Percentiles rank a stretch among this genome's conserved stretches.
Evolutionary conservation across 2,888 invertebrate species (phyloP).

Genomic region (Megalurothrips usitatus): DNA sequence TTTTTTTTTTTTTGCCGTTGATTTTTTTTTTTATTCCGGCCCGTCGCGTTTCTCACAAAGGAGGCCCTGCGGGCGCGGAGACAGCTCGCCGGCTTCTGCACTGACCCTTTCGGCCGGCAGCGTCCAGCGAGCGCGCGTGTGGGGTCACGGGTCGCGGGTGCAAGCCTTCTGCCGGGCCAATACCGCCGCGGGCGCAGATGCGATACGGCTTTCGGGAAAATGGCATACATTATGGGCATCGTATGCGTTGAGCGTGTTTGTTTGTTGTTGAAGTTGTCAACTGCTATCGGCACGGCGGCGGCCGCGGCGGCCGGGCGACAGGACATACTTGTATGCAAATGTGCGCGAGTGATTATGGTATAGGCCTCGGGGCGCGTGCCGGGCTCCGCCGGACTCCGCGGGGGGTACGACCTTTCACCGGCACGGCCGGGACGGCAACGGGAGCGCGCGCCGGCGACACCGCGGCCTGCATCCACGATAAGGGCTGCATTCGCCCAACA

Average conservation of each 20-base stretch:
- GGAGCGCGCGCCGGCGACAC: not conserved
- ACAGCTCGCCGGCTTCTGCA: no score
- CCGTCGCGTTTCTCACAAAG: no score
- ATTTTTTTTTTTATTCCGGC: no score
- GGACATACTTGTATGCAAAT: slow-evolving; percentile 15
- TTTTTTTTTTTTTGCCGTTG: no score
- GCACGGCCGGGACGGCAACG: not conserved
- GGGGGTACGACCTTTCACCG: not conserved
- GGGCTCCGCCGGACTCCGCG: not conserved
- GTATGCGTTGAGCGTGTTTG: not conserved
- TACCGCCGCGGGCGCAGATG: not conserved
- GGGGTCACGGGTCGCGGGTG: no score
- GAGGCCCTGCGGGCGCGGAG: no score
- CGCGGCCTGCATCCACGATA: no score
- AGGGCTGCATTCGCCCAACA: no score
- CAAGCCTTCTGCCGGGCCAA: not conserved
- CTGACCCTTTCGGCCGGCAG: no score
- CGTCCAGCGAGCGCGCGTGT: not conserved
- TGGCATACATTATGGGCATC: not conserved
- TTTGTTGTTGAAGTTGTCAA: slow-evolving; percentile 17
- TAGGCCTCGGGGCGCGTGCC: not conserved
- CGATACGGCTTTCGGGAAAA: not conserved
- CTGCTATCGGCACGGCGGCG: not conserved
- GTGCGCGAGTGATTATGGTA: not conserved
- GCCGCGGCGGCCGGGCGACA: not conserved